Base-by-base conservation (phyloP, 2,113 vertebrate genomes). In the Cochlearius cochlearius region DNA sequence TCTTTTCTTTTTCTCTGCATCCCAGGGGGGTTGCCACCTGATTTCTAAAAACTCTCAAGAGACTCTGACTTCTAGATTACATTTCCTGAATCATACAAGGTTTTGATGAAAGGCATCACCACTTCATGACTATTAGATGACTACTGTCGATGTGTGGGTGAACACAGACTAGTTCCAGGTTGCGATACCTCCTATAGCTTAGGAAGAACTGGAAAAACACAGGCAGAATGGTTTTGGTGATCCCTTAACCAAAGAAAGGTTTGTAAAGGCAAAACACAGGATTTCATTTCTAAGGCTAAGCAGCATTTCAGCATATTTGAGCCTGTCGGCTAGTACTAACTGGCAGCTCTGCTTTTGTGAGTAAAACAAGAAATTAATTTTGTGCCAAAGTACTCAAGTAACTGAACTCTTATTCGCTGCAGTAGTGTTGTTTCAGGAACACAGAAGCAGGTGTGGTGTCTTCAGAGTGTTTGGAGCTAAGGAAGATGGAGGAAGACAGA, bases 41-140 rank as follows among this genome's bases (percentile, higher is more conserved):
- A 82, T 76, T 82, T 68, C 39, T 90, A 19, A 75, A 74, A 80
- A 10, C 43, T 88, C 41, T 77, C 32, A 47, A 50, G 81, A 64
- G 80, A 58, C 66, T 90, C n/a, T 95, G 74, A 55, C 63, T 90
- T 88, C 45, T 92, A 76, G 78, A 30, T 90, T 75, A 30, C 23
- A 4, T 41, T 95, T 95, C 86, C 86, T 86, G 76, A 78, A 16
- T 63, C 20, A 23, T 11, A 5, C 21, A 10, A n/a, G 34, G 20
- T 55, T 82, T 66, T 79, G 52, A 36, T 1, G 12, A 50, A 47
- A 93, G 59, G 11, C 74, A 8, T 49, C 29, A 41, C 32, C 17
- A 3, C 36, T 60, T 76, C 23, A 18, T 71, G 88, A 17, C 41
- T 43, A 0, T 41, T 41, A 50, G 30, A 13, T 83, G 63, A 41